These are phyloP conservation scores for Xiphorhynchus elegans DNA, from an alignment of 2,113 vertebrate genomes.

Conservation along the genomic window DNA sequence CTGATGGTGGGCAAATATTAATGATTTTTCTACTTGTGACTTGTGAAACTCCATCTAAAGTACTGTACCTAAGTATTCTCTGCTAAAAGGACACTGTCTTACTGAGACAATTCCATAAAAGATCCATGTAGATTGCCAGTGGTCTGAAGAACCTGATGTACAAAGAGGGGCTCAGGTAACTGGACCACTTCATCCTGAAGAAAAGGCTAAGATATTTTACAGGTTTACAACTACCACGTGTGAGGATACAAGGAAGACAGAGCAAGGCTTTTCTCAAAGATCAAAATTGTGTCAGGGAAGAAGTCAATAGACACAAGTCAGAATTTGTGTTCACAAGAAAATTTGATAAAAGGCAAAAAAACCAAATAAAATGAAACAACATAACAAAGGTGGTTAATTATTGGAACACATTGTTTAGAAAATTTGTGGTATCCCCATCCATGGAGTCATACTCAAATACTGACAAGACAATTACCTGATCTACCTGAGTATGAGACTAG, in stretches of 20 bases:
- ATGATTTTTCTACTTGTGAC: background rate
- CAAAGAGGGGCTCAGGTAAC: background rate
- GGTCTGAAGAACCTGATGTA: background rate
- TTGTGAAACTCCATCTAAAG: background rate
- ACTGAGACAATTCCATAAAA: background rate
- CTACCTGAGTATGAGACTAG: background rate
- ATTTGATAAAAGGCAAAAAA: background rate
- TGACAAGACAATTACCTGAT: background rate
- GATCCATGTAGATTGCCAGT: background rate
- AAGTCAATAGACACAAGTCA: background rate
- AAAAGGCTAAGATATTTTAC: background rate
- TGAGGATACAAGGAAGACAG: background rate
- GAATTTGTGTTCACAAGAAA: background rate
- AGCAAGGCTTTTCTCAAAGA: background rate
- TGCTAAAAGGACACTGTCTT: background rate
- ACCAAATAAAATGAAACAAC: accelerated
- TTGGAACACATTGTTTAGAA: background rate
- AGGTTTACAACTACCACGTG: background rate
- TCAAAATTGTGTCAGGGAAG: background rate
- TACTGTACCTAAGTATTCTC: background rate
- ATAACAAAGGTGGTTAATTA: background rate
- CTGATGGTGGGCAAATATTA: background rate
- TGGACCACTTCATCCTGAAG: background rate
- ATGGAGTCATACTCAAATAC: background rate
- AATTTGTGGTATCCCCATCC: background rate